phyloP scores from a whole-genome alignment of 2,888 invertebrate species.

The Hydriomena furcata region DNA sequence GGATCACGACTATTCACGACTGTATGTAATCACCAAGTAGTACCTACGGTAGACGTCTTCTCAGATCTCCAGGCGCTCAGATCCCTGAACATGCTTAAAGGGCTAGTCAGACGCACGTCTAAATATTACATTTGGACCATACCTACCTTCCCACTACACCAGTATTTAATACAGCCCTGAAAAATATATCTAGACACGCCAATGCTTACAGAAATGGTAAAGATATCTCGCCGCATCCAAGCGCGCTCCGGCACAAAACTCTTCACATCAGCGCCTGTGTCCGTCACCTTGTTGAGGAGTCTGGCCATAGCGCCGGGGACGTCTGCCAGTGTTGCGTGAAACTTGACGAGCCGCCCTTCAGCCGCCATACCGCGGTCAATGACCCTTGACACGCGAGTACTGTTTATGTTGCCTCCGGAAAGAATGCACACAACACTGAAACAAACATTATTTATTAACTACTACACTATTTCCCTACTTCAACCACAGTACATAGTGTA shows the following conservation, averaged over 20 bases:
- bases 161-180: too few species aligned
- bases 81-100: too few species aligned
- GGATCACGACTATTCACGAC: too few species aligned
- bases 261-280: constrained; percentile 91
- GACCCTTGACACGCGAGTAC: constrained; percentile 90
- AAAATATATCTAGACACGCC: too few species aligned
- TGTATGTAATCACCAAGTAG: too few species aligned
- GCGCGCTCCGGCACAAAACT: constrained; percentile 96
- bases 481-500: too few species aligned
- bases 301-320: constrained; percentile 93
- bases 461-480: too few species aligned
- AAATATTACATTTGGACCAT: too few species aligned
- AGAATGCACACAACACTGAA: constrained; percentile 89
- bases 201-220: constrained; percentile 58
- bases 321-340: constrained; percentile 85
- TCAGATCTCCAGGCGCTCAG: too few species aligned
- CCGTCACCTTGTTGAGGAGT: constrained; percentile 86
- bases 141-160: too few species aligned
- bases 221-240: constrained; percentile 93
- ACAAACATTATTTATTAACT: background rate
- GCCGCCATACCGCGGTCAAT: constrained; percentile 93
- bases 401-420: constrained; percentile 94
- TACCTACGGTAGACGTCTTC: too few species aligned
- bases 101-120: too few species aligned
- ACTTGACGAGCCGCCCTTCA: constrained; percentile 86